A percentile compares a stretch with the other conserved stretches of the same genome.
Evolutionary conservation across 1,140 invertebrate species (phyloP).

Genomic region (Polypedilum vanderplanki): DNA sequence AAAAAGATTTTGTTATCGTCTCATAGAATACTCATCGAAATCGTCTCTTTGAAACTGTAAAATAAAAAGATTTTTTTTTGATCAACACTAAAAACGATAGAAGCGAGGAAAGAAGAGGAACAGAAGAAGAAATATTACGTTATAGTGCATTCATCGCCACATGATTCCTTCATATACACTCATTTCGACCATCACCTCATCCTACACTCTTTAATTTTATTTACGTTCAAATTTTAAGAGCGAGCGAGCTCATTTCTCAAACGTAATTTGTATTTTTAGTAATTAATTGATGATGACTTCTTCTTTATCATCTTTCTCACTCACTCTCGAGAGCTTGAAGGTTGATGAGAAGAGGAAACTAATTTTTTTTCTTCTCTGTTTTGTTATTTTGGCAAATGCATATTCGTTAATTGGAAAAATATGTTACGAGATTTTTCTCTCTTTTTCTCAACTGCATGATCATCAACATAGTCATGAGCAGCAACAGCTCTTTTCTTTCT

Average conservation of each 20-base stretch:
- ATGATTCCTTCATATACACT: background rate
- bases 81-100: background rate
- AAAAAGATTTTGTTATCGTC: background rate
- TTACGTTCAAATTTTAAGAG: no score
- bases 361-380: no score
- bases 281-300: no score
- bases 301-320: no score
- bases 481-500: background rate
- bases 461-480: background rate
- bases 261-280: no score
- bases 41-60: background rate
- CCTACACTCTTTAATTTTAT: background rate
- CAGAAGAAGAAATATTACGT: background rate
- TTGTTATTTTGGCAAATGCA: background rate
- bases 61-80: no score
- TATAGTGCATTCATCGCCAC: background rate
- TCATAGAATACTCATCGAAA: background rate
- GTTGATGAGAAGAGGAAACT: no score
- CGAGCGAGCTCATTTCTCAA: no score
- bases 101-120: background rate
- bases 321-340: no score
- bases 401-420: constrained; percentile 19
- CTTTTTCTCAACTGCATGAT: background rate
- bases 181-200: background rate
- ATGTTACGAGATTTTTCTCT: constrained; percentile 9